Evolutionary conservation across 2,888 invertebrate species (phyloP), one percentile per base, ranked within the genome.

Genomic region (Zele albiditarsus): DNA sequence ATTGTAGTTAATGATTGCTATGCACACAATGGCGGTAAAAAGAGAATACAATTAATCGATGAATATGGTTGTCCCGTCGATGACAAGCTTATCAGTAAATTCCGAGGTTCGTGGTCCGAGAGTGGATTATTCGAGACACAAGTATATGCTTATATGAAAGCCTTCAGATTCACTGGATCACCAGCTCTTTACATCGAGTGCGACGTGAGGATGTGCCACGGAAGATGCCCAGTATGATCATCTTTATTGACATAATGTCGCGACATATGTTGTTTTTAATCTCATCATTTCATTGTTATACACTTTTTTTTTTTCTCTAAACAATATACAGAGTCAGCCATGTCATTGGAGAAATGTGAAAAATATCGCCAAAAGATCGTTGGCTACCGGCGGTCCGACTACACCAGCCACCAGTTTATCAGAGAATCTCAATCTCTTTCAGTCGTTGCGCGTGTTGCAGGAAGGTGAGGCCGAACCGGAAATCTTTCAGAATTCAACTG

Each of bases 131-230:
- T 95, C 87, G 97, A 97, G 91, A 97, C 97, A 0, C 97, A 97
- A 89, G 96, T 97, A 63, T 97, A 95, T 89, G 97, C 97, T 10
- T 97, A 97, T 86, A 96, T 97, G 95, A 97, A 97, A 90, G 97
- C 97, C 2, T 96, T 96, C 90, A 92, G 97, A 76, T 97, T 97
- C 89, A 97, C 97, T 0, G 97, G 97, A 28, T 97, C 97, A 0
- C 97, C 97, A 0, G 97, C 97, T 6, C 92, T 97, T 4, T 97
- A 97, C 88, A 96, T 97, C 77, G 97, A 97, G 90, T 97, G 97
- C 85, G 97, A 97, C 89, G 97, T 97, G 42, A 91, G 97, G 82
- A 97, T 97, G 97, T 97, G 97, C 88, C 97, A 97, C 89, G 97
- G 97, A 77, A 91, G 96, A 82, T 97, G 97, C 91, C 97, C 97